These are phyloP conservation scores for Parambassis ranga DNA, from an alignment of 2,797 vertebrate species.

Conservation along the genomic window DNA sequence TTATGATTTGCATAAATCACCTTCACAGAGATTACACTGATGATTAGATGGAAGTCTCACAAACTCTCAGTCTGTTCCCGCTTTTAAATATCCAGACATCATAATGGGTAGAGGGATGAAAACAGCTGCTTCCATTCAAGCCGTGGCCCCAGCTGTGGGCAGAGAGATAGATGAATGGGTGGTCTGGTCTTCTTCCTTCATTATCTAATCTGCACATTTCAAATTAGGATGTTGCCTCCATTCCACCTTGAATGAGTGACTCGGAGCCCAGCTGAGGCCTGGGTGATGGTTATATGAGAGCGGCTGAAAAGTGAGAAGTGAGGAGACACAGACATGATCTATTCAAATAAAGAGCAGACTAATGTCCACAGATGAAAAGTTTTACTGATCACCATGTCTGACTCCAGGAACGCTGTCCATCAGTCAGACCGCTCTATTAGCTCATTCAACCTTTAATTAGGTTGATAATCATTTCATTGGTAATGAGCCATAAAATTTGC, in stretches of 20 bases:
- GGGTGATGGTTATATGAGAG: background rate
- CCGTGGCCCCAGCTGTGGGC: background rate
- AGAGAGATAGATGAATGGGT: background rate
- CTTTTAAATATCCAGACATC: background rate
- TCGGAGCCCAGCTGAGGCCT: conserved; percentile 36
- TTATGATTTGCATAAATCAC: conserved; percentile 35
- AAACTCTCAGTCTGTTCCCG: background rate
- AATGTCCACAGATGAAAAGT: too few relatives aligned
- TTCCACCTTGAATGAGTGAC: conserved; percentile 17
- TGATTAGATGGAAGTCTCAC: conserved; percentile 4
- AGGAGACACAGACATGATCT: background rate
- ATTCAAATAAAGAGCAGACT: conserved; percentile 9
- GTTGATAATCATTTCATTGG: background rate
- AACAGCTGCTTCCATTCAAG: conserved; percentile 32
- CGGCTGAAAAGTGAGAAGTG: background rate
- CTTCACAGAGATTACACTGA: background rate
- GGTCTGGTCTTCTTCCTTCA: conserved; percentile 18
- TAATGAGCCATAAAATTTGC: background rate
- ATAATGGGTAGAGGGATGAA: conserved; percentile 1
- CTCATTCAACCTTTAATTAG: background rate
- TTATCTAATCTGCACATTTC: conserved; percentile 41
- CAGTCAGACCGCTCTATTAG: background rate
- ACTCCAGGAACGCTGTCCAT: background rate
- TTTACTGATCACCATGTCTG: background rate
- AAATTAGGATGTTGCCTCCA: conserved; percentile 20